phyloP scores from a whole-genome alignment of 1,140 invertebrate genomes.

The Frieseomelitta varia region DNA sequence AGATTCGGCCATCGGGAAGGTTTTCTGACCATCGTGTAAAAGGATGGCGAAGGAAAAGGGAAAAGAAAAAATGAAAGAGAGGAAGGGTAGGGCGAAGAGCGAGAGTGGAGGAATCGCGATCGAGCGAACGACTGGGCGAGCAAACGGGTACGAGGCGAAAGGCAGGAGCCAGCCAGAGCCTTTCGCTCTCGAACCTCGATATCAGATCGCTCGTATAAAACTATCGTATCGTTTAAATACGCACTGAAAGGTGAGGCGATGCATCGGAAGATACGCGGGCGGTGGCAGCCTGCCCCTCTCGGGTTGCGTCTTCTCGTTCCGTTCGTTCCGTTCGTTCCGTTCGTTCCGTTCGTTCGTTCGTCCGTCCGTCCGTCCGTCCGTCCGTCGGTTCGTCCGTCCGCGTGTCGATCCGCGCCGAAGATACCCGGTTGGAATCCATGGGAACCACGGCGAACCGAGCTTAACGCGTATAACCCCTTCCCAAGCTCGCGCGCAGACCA shows the following conservation, averaged over 20 bases:
- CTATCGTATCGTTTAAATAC: constrained; percentile 83
- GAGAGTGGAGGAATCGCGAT: background rate
- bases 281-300: constrained; percentile 76
- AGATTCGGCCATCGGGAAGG: background rate
- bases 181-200: constrained; percentile 78
- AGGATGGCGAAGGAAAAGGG: constrained; percentile 8
- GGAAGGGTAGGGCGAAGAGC: background rate
- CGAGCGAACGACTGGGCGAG: background rate
- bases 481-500: constrained; percentile 38
- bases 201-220: constrained; percentile 83
- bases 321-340: constrained; percentile 48
- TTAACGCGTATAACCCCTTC: constrained; percentile 79
- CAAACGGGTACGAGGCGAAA: constrained; percentile 44
- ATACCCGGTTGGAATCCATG: constrained; percentile 82
- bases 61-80: background rate
- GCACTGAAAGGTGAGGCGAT: constrained; percentile 83
- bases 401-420: constrained; percentile 81
- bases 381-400: constrained; percentile 62
- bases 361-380: constrained; percentile 50
- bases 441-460: constrained; percentile 79
- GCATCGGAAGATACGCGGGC: constrained; percentile 82
- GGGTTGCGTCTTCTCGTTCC: constrained; percentile 42
- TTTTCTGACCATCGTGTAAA: constrained; percentile 17
- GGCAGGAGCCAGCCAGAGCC: constrained; percentile 50
- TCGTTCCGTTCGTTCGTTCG: constrained; percentile 62